Percentiles rank a stretch among this genome's conserved stretches.
Evolutionary conservation across 2,888 invertebrate species (phyloP).

Genomic region (Mellilla xanthometata): DNA sequence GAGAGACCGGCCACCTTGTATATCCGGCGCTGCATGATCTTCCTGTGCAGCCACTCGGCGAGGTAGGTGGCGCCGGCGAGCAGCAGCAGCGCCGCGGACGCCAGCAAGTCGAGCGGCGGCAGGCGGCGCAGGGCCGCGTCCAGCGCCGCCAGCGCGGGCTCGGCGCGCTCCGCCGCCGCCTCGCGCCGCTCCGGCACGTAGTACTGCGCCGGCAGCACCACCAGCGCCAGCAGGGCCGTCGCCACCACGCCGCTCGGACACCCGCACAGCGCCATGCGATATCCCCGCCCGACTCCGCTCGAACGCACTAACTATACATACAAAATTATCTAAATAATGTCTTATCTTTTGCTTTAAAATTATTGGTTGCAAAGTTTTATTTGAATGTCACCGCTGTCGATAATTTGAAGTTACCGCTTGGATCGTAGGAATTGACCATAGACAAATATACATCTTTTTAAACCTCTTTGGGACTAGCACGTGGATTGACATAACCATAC

Average conservation of each 20-base stretch:
- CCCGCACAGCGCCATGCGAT: conserved; percentile 59
- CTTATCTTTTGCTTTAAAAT: no score
- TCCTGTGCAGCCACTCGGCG: conserved; percentile 68
- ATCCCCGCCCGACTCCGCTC: no score
- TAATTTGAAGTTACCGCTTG: conserved; percentile 11
- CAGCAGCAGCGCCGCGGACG: conserved; percentile 46
- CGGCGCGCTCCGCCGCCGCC: conserved; percentile 32
- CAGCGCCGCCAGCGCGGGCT: conserved; percentile 11
- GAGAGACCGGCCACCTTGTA: conserved; percentile 64
- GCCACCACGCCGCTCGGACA: conserved; percentile 56
- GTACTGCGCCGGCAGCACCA: conserved; percentile 59
- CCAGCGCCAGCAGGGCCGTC: conserved; percentile 52
- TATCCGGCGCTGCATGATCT: conserved; percentile 64
- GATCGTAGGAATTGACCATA: no score
- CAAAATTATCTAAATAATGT: no score
- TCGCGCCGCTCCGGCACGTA: conserved; percentile 50
- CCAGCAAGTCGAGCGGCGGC: conserved; percentile 54
- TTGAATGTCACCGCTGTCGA: conserved; percentile 6
- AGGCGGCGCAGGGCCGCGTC: conserved; percentile 26
- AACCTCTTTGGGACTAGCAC: no score
- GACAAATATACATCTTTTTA: no score
- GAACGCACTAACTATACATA: no score
- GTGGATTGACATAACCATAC: no score
- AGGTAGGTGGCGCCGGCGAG: conserved; percentile 51
- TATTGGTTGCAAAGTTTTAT: no score